These are phyloP conservation scores for Erpobdella octoculata DNA, from an alignment of 2,888 invertebrate species.

Conservation along the genomic window DNA sequence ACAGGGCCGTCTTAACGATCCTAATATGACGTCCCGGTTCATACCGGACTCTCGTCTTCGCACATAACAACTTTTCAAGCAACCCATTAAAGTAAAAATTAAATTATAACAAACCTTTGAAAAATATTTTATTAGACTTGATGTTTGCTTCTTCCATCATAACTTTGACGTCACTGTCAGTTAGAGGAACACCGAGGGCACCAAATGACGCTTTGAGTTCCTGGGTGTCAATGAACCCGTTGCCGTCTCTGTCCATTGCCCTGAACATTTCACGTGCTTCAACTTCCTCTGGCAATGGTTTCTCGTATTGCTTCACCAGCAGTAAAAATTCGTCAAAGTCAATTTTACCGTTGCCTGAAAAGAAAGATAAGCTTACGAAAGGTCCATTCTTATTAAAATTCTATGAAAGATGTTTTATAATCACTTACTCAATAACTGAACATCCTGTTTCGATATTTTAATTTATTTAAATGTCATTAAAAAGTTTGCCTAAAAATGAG, in stretches of 20 bases:
- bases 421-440: too few species aligned
- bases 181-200: slow-evolving; percentile 30
- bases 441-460: too few species aligned
- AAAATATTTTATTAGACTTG: slow-evolving; percentile 26
- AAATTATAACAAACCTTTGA: slow-evolving; percentile 23
- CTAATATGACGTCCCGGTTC: too few species aligned
- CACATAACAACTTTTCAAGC: too few species aligned
- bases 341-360: slow-evolving; percentile 35
- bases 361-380: too few species aligned
- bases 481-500: too few species aligned
- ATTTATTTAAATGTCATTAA: too few species aligned
- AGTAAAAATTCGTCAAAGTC: slow-evolving; percentile 35
- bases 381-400: too few species aligned
- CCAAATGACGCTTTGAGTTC: slow-evolving; percentile 32
- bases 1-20: too few species aligned
- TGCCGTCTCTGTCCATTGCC: slow-evolving; percentile 33
- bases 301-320: slow-evolving; percentile 32
- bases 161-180: slow-evolving; percentile 30
- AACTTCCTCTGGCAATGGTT: slow-evolving; percentile 30
- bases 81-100: too few species aligned
- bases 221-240: slow-evolving; percentile 33
- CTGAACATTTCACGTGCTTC: slow-evolving; percentile 33
- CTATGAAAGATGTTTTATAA: too few species aligned
- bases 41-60: too few species aligned
- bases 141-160: slow-evolving; percentile 34